Percentiles rank a stretch among this genome's conserved stretches.
phyloP scores from a whole-genome alignment of 64 coral and sea anemone species.

The Acropora yongei region DNA sequence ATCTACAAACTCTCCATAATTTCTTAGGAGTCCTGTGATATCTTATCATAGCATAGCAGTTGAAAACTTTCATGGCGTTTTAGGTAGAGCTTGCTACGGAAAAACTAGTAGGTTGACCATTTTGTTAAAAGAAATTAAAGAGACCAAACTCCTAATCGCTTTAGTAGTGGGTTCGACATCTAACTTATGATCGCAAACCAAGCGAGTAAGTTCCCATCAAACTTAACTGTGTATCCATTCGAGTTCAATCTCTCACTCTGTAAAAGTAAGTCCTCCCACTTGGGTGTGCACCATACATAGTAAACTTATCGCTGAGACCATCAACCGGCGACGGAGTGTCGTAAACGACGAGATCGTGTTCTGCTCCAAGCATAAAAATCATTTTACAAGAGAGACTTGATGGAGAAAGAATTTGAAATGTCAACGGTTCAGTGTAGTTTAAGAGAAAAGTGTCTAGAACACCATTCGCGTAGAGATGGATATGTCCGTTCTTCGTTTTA shows the following conservation, averaged over 20 bases:
- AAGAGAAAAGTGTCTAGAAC: constrained; percentile 27
- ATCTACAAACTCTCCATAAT: no score
- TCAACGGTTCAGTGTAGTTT: constrained; percentile 67
- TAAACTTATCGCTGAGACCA: constrained; percentile 70
- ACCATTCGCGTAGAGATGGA: not conserved
- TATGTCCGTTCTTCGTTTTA: constrained; percentile 45
- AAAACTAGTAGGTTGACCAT: no score
- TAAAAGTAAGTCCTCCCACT: constrained; percentile 64
- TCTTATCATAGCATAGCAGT: no score
- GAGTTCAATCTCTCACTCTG: not conserved
- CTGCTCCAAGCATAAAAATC: constrained; percentile 47
- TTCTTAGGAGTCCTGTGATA: no score
- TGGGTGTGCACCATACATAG: constrained; percentile 68
- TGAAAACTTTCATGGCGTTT: no score
- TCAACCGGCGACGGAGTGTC: constrained; percentile 38
- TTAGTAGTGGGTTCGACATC: no score
- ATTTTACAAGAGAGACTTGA: not conserved
- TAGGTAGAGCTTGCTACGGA: no score
- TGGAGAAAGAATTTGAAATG: constrained; percentile 35
- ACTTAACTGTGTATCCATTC: not conserved
- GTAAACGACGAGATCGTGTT: constrained; percentile 65
- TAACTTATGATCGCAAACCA: no score
- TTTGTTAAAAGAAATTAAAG: no score
- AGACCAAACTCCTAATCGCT: no score
- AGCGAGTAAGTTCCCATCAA: not conserved